These are phyloP conservation scores for Caenorhabditis elegans DNA, from an alignment of 1,140 invertebrate species.

Conservation along the genomic window WBcel235 BX284602.5:11626501-11627000, in stretches of 20 bases:
- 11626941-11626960: too few relatives aligned
- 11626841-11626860: neutral
- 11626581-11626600: neutral
- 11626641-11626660: neutral
- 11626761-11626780: neutral
- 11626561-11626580: neutral
- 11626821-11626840: conserved; percentile 4
- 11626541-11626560: conserved; percentile 4
- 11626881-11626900: too few relatives aligned
- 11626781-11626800: neutral
- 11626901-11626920: too few relatives aligned
- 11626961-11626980: too few relatives aligned
- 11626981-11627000: too few relatives aligned
- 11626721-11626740: neutral
- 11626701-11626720: neutral
- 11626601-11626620: neutral
- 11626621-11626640: neutral
- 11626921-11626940: too few relatives aligned
- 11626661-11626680: neutral
- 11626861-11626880: conserved; percentile 12
- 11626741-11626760: neutral
- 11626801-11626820: neutral
- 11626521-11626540: neutral
- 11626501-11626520: neutral
- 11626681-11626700: neutral